These are phyloP conservation scores for Muraenolepis orangiensis DNA, from an alignment of 2,797 vertebrate genomes.

Conservation along the genomic window DNA sequence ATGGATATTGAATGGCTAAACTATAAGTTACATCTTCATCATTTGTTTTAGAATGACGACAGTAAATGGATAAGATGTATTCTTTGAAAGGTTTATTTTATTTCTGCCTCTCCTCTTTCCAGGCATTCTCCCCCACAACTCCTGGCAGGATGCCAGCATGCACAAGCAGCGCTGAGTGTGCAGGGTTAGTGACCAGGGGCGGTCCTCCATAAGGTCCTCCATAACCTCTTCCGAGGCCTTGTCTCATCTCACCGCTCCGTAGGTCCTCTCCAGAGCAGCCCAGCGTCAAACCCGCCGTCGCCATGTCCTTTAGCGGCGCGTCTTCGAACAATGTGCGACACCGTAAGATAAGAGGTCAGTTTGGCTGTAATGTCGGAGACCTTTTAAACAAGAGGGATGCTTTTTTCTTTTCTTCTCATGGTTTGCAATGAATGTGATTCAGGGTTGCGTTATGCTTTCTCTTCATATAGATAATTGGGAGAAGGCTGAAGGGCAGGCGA, in stretches of 20 bases:
- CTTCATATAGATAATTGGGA: conserved; percentile 53
- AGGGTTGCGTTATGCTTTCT: not conserved
- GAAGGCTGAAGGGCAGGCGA: conserved; percentile 35
- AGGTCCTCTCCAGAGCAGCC: not conserved
- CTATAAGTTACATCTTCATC: not conserved
- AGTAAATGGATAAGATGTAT: not conserved
- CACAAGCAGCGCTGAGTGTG: conserved; percentile 52
- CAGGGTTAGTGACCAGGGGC: conserved; percentile 45
- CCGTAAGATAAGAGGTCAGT: not conserved
- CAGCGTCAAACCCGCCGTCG: not conserved
- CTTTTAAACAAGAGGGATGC: not conserved
- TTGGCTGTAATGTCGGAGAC: not conserved
- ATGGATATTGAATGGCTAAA: not conserved
- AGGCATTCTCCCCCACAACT: conserved; percentile 25
- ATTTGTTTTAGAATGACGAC: not conserved
- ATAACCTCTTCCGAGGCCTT: conserved; percentile 2
- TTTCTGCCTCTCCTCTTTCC: conserved; percentile 29
- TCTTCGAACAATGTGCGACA: not conserved
- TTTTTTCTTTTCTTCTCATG: not conserved
- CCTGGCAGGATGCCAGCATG: conserved; percentile 51
- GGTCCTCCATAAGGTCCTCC: conserved; percentile 35
- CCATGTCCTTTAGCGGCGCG: not conserved
- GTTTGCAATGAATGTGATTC: not conserved
- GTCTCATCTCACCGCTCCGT: not conserved
- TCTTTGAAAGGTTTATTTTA: not conserved